Base-by-base conservation (phyloP, 2,797 vertebrate species). In the Atherinosoma microstoma region DNA sequence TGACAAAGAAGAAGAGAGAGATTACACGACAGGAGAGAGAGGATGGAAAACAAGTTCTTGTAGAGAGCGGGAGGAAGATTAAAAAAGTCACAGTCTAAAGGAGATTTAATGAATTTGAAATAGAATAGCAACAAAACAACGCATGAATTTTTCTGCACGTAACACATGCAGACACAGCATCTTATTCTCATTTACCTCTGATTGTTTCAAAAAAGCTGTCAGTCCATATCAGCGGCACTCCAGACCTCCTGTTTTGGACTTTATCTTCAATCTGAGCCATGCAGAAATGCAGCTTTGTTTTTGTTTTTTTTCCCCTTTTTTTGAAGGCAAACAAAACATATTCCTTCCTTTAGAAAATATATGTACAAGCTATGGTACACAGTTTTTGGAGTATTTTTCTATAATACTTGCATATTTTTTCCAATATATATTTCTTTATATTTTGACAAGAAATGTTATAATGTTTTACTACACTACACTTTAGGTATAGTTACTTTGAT, bases 1-100 rank as follows among this genome's bases (percentile, higher is more conserved):
- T 92, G 62, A 93, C 45, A 4, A 93, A 76, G 76, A 92, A 83
- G 70, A 90, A 74, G 67, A 82, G 78, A 66, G 67, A 53, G 32
- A 71, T 35, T 54, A 81, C n/a, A 22, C 84, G 77, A 56, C 51
- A 16, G 24, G 72, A 82, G 56, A 89, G 80, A 57, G 85, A 92
- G 49, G 94, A 94, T 7, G 94, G 93, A 11, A 95, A 89, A 70
- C 76, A 93, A 53, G 87, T 95, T 49, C 82, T 96, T 16, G 85
- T 95, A 7, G 87, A 94, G 70, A 84, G 69, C 27, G 80, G 24
- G 9, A 75, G 73, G 40, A 90, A 94, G n/a, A 79, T 93, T 40
- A 95, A 96, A 87, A 95, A 79, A 49, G 82, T 95, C 42, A 96
- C 95, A 0, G 94, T 79, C n/a, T 79, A 65, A 69, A 60, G 24